Evolutionary conservation across 2,888 invertebrate species (phyloP).

Genomic region (Pyralis farinalis): DNA sequence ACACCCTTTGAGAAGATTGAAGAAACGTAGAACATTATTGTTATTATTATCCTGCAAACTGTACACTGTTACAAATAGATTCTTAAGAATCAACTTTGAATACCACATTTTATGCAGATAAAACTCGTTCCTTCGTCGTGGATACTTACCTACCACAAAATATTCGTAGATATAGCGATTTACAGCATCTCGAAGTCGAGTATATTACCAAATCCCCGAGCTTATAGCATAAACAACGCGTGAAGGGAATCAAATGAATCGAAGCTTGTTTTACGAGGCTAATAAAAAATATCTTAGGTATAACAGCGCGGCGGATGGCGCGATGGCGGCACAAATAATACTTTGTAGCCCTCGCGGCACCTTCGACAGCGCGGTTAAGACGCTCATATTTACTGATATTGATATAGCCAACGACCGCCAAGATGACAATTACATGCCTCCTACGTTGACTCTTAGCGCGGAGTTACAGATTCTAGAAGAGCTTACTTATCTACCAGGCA

Average conservation of each 20-base stretch:
- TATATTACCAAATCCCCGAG: slow-evolving; percentile 1
- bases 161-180: neutral
- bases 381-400: slow-evolving; percentile 58
- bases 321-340: neutral
- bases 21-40: too few relatives aligned
- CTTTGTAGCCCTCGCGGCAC: slow-evolving; percentile 24
- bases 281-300: neutral
- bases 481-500: too few relatives aligned
- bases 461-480: slow-evolving; percentile 10
- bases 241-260: slow-evolving; percentile 4
- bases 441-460: slow-evolving; percentile 10
- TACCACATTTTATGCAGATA: too few relatives aligned
- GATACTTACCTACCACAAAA: too few relatives aligned
- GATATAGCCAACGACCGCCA: slow-evolving; percentile 43
- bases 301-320: neutral
- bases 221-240: neutral
- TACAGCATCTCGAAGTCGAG: neutral
- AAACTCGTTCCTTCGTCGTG: too few relatives aligned
- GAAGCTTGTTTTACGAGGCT: slow-evolving; percentile 1
- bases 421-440: slow-evolving; percentile 53
- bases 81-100: too few relatives aligned
- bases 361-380: slow-evolving; percentile 32
- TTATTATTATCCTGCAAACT: too few relatives aligned
- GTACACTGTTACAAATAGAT: too few relatives aligned
- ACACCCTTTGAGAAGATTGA: too few relatives aligned